Conservation (phyloP, 2,113 vertebrate genomes). For the Brachyhypopomus gauderio region DNA sequence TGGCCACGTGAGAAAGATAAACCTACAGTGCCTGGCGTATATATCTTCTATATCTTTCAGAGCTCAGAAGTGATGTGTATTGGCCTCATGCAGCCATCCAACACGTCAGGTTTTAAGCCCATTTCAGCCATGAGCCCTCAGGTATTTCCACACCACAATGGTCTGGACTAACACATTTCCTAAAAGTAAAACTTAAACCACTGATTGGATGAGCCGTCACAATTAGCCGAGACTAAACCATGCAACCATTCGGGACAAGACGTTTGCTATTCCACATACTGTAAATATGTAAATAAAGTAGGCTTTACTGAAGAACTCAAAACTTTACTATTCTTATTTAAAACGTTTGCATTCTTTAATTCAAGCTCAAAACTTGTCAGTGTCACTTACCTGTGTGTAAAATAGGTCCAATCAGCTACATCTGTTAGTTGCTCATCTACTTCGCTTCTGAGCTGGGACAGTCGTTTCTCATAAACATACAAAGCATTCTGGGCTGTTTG, state of each 20-base stretch:
- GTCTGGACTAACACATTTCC: no score
- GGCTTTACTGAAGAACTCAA: no score
- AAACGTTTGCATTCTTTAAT: no score
- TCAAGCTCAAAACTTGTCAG: no score
- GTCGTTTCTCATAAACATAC: constrained; percentile 57
- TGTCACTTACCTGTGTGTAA: constrained; percentile 65
- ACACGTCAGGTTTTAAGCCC: not conserved
- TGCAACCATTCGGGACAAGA: not conserved
- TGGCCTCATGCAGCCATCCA: no score
- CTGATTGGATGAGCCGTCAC: not conserved
- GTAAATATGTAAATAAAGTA: not conserved
- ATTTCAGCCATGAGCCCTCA: not conserved
- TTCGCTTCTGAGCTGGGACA: constrained; percentile 58
- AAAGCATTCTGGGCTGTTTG: constrained; percentile 63
- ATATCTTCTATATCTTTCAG: no score
- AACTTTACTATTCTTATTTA: no score
- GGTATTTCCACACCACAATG: not conserved
- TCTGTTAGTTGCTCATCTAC: constrained; percentile 14
- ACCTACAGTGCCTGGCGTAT: no score
- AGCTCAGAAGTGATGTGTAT: no score
- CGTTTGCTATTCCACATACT: not conserved
- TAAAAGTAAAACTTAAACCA: no score
- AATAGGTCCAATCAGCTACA: constrained; percentile 55
- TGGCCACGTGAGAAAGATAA: no score
- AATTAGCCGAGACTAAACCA: not conserved